These are phyloP conservation scores for Asarcornis scutulata DNA, from an alignment of 2,113 vertebrate genomes.

Conservation along the genomic window DNA sequence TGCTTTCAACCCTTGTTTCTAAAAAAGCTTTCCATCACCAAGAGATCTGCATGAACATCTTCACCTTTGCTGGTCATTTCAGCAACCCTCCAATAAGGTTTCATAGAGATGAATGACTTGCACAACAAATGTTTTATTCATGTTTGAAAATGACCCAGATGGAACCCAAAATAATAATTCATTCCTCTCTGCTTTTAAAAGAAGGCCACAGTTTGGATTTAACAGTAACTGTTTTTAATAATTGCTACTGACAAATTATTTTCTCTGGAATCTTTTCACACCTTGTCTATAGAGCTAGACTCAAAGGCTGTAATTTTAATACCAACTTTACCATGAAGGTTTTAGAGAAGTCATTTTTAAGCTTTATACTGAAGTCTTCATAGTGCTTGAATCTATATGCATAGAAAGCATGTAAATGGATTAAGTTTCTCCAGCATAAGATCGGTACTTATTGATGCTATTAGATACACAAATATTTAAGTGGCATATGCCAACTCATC, in stretches of 20 bases:
- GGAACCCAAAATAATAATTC: conserved; percentile 51
- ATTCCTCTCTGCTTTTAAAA: not conserved
- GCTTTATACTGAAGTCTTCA: not conserved
- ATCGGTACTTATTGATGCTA: not conserved
- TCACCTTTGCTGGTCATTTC: conserved; percentile 49
- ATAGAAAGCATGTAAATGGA: not conserved
- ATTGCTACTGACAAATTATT: not conserved
- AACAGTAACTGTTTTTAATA: not conserved
- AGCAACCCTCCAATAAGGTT: conserved; percentile 12
- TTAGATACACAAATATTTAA: not conserved
- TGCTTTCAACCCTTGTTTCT: not conserved
- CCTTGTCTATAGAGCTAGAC: not conserved
- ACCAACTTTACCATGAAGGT: not conserved
- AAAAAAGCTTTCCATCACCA: conserved; percentile 11
- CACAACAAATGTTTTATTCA: conserved; percentile 64
- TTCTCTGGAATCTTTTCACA: not conserved
- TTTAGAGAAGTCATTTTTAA: not conserved
- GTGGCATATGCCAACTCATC: not conserved
- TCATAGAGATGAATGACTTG: not conserved
- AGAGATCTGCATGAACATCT: not conserved
- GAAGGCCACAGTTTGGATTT: not conserved
- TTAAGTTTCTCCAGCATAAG: not conserved
- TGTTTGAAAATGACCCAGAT: conserved; percentile 37
- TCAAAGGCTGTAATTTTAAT: not conserved
- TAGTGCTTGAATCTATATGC: not conserved